Evolutionary conservation across 1,140 invertebrate species (phyloP).

Genomic region (Coelopa frigida): DNA sequence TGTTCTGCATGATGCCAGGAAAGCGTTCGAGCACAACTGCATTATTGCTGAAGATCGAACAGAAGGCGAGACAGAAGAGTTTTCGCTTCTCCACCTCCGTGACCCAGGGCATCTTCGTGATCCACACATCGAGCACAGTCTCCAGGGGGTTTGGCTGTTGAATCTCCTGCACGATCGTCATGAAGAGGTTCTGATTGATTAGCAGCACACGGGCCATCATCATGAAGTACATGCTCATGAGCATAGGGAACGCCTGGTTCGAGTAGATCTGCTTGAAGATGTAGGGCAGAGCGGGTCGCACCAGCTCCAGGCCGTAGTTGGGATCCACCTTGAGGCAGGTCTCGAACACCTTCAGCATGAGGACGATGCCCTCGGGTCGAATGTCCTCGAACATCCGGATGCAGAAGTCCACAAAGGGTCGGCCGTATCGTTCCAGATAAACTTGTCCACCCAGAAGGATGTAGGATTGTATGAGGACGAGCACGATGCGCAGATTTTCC

Average conservation of each 20-base stretch:
- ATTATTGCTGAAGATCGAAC: constrained; percentile 67
- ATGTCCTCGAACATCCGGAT: constrained; percentile 69
- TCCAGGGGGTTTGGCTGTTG: constrained; percentile 56
- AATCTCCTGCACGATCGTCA: constrained; percentile 54
- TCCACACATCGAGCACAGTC: constrained; percentile 67
- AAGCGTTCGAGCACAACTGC: constrained; percentile 65
- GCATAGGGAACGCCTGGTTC: constrained; percentile 60
- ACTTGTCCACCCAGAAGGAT: constrained; percentile 71
- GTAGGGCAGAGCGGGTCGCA: constrained; percentile 58
- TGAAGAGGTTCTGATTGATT: constrained; percentile 64
- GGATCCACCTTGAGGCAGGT: constrained; percentile 60
- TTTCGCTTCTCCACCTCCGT: constrained; percentile 74
- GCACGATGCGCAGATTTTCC: constrained; percentile 69
- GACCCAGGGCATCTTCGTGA: constrained; percentile 70
- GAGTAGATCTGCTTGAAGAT: constrained; percentile 59
- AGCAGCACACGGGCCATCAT: constrained; percentile 71
- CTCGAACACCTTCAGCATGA: constrained; percentile 67
- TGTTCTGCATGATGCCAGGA: constrained; percentile 64
- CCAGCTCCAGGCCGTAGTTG: constrained; percentile 54
- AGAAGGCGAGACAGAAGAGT: constrained; percentile 70
- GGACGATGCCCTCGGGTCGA: constrained; percentile 66
- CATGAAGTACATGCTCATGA: constrained; percentile 69
- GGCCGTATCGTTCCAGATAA: constrained; percentile 67
- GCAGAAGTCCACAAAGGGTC: constrained; percentile 58
- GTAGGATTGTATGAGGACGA: constrained; percentile 77